phyloP scores from a whole-genome alignment of 2,888 invertebrate species.

The Cyclophora albipunctata region DNA sequence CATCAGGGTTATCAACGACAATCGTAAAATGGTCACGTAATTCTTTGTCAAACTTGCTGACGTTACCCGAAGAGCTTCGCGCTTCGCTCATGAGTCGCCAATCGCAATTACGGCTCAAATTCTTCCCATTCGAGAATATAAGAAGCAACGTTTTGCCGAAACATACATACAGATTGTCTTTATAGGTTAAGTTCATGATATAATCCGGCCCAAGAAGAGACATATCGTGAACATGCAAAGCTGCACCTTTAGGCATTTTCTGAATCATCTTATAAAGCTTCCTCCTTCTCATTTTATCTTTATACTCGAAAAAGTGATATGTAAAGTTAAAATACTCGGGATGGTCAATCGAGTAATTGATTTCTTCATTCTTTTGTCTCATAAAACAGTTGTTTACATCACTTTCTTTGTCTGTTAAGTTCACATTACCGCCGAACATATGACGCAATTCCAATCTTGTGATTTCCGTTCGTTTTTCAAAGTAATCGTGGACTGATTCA shows the following conservation, averaged over 20 bases:
- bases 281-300: constrained; percentile 74
- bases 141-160: constrained; percentile 23
- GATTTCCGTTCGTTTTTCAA: constrained; percentile 50
- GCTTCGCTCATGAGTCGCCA: constrained; percentile 51
- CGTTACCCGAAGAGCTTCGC: constrained; percentile 48
- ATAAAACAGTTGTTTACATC: constrained; percentile 75
- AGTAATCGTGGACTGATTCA: constrained; percentile 34
- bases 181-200: constrained; percentile 78
- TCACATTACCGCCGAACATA: constrained; percentile 68
- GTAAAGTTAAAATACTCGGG: constrained; percentile 78
- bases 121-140: too few species aligned
- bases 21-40: constrained; percentile 74
- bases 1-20: constrained; percentile 59
- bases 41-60: constrained; percentile 63
- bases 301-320: constrained; percentile 78
- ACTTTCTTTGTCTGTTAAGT: constrained; percentile 64
- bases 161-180: constrained; percentile 76
- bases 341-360: constrained; percentile 68
- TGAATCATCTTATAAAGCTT: constrained; percentile 79
- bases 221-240: constrained; percentile 81
- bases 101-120: too few species aligned
- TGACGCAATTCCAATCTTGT: constrained; percentile 60
- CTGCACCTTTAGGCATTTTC: constrained; percentile 84
- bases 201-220: constrained; percentile 78
- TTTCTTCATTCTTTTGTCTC: constrained; percentile 71